Evolutionary conservation across 2,888 invertebrate species (phyloP).

Genomic region (Helicoverpa assulta): DNA sequence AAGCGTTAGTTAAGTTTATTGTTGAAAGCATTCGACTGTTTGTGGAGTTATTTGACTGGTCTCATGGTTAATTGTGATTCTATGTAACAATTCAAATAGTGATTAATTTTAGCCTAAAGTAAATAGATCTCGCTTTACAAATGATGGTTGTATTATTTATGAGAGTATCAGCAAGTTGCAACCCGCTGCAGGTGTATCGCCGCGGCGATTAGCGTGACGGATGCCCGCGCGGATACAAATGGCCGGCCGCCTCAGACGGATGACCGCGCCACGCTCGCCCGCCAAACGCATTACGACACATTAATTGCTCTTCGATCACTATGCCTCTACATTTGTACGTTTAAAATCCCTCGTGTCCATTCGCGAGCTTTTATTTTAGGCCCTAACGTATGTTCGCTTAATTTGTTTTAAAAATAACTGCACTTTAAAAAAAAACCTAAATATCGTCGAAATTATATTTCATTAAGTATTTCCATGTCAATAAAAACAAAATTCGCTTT

Average conservation of each 20-base stretch:
- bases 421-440: not conserved
- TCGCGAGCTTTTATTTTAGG: constrained; percentile 28
- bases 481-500: constrained; percentile 32
- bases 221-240: constrained; percentile 82
- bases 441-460: not conserved
- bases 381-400: constrained; percentile 6
- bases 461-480: constrained; percentile 14
- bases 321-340: constrained; percentile 70
- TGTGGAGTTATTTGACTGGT: constrained; percentile 28
- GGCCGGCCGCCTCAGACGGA: constrained; percentile 81
- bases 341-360: constrained; percentile 44
- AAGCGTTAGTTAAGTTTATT: constrained; percentile 59
- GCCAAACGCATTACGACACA: constrained; percentile 75
- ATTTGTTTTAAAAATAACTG: not conserved
- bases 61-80: constrained; percentile 2
- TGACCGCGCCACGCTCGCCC: constrained; percentile 70
- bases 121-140: not conserved
- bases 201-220: constrained; percentile 84
- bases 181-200: constrained; percentile 78
- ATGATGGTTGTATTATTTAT: constrained; percentile 31
- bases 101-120: constrained; percentile 5
- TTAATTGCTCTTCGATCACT: constrained; percentile 81
- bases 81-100: constrained; percentile 3
- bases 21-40: constrained; percentile 33
- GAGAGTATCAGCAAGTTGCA: constrained; percentile 45